Conservation (phyloP, 2,888 invertebrate species). For the Apodemia zela region DNA sequence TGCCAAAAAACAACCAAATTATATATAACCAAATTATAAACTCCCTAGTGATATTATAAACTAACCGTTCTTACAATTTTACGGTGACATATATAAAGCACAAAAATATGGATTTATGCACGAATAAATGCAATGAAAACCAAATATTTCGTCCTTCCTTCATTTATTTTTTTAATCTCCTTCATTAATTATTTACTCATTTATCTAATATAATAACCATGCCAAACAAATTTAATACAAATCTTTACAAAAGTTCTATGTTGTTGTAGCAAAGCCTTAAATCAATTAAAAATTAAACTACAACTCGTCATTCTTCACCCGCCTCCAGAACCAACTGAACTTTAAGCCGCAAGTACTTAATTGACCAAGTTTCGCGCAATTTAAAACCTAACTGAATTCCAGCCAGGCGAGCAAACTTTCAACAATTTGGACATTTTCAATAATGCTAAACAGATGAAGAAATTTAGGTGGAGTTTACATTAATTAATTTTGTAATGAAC, state of each 20-base stretch:
- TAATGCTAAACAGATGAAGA: constrained; percentile 3
- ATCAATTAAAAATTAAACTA: constrained; percentile 37
- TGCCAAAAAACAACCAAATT: too few relatives aligned
- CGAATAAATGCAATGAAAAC: too few relatives aligned
- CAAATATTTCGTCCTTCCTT: too few relatives aligned
- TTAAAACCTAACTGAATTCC: constrained; percentile 54
- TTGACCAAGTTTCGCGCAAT: constrained; percentile 61
- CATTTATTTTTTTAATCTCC: too few relatives aligned
- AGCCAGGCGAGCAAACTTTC: constrained; percentile 41
- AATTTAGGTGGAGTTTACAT: constrained; percentile 12
- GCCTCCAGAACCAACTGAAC: constrained; percentile 37
- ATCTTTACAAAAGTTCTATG: constrained; percentile 4
- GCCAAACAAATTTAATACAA: neutral
- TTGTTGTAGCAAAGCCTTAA: constrained; percentile 15
- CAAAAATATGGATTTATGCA: too few relatives aligned
- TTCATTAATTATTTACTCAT: too few relatives aligned
- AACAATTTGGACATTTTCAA: constrained; percentile 30
- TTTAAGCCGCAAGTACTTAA: constrained; percentile 49
- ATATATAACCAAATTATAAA: too few relatives aligned
- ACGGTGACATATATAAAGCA: too few relatives aligned
- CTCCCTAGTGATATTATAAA: too few relatives aligned
- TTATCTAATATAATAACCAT: too few relatives aligned
- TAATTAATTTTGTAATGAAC: neutral
- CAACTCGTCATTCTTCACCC: constrained; percentile 29
- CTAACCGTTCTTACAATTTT: too few relatives aligned